Evolutionary conservation across 2,888 invertebrate species (phyloP), one percentile per base, ranked within the genome.

Genomic region (Emmelina monodactyla): DNA sequence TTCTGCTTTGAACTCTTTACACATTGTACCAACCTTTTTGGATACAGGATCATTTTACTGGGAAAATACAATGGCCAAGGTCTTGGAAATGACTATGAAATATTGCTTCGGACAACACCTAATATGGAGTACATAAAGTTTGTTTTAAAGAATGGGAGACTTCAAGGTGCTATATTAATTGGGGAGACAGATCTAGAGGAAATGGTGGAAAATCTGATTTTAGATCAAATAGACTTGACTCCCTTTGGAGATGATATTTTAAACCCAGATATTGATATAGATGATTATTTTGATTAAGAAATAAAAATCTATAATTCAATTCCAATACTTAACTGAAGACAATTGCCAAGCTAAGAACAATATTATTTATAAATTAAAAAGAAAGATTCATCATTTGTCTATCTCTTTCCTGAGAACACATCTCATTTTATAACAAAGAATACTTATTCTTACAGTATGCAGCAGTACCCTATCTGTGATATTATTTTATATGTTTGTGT

Each of bases 151-250:
- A 82, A 94, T 60, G 92, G 93, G 14, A 85, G 83, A 53, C 75
- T 99, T 56, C 91, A 94, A 59, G 99, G 99, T 22, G 97, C 95
- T 14, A 88, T 98, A 48, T 79, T 99, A 16, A 93, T 99, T 49
- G 99, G 99, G 0, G 96, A 99, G 47, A 97, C 97, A 0, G 95
- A 96, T 60, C 81, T 98, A 40, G 99, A 98, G 62, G 99, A 99
- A 79, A 97, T 94, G 64, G 94, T 96, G 71, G 98, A 99, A 76
- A 98, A 99, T 80, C 83, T 99, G 40, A 98, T 99, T 55, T 82
- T 98, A 19, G 94, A 98, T 80, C 91, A 95, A 62, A 83, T 95
- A 39, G 96, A 98, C 76, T 79, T 99, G 38, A 88, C 88, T 36
- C 82, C 85, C 7, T 92, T 90, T 65, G 96, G 94, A 37, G 94